Base-by-base conservation (phyloP, 2,113 vertebrate species). In the Philantomba maxwellii region DNA sequence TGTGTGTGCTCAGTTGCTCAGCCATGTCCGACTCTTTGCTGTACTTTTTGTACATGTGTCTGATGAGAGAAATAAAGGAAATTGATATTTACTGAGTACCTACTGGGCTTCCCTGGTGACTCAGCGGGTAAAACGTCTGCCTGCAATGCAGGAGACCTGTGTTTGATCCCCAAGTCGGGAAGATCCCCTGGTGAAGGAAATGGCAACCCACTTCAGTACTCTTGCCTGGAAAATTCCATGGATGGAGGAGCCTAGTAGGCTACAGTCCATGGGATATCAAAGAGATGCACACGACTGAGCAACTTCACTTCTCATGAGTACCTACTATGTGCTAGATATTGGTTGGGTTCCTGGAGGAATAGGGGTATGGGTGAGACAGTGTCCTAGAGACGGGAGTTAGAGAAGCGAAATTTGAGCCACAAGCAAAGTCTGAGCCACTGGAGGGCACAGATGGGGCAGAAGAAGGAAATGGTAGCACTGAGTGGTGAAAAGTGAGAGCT, bases 21-120 rank as follows among this genome's bases (percentile, higher is more conserved):
- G 23, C 70, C 70, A 43, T 75, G 70, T 14, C 39, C 1, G 1
- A 26, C 70, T 26, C 11, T 75, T 75, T 43, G 39, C 70, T 87
- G 10, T 91, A 4, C 39, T 93, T 84, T 77, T 47, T 39, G 70
- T 47, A 55, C 5, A 7, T n/a, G 57, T 57, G 26, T 89, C 17
- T 60, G 60, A 77, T 47, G 49, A 49, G 66, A 66, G 55, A 62
- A 77, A 89, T 57, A 19, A 78, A 80, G n/a, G 26, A 58, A 7
- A 57, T 57, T 80, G 30, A 64, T n/a, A 39, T 23, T 93, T 90
- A 23, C 12, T n/a, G 70, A 93, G 81, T 43, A 77, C 36, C 28
- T 82, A n/a, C n/a, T 51, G 66, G 66, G n/a, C n/a, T 70, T 70
- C n/a, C 10, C 19, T 70, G n/a, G 19, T 23, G 19, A n/a, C 66